phyloP scores from a whole-genome alignment of 1,140 invertebrate genomes.

The Zaprionus ornatus region DNA sequence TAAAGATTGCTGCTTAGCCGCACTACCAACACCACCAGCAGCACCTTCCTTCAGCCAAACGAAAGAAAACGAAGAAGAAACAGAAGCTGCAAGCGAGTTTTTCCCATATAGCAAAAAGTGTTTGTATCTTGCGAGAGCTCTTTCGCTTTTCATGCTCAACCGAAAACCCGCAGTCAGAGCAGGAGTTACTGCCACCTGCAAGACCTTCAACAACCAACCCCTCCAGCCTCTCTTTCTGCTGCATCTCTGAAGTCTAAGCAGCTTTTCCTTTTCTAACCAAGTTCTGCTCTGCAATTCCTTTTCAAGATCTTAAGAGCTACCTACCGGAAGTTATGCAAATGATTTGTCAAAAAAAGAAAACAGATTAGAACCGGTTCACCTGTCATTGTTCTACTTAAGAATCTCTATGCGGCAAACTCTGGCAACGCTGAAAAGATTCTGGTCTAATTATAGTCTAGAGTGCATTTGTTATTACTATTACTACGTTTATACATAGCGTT shows the following conservation, averaged over 20 bases:
- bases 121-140: slow-evolving; percentile 54
- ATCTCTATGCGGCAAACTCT: background rate
- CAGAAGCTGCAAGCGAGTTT: slow-evolving; percentile 59
- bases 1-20: slow-evolving; percentile 46
- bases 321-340: slow-evolving; percentile 15
- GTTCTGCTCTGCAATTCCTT: slow-evolving; percentile 22
- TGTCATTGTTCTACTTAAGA: background rate
- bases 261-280: slow-evolving; percentile 64
- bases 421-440: too few species aligned
- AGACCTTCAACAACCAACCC: slow-evolving; percentile 13
- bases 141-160: slow-evolving; percentile 55
- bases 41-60: background rate
- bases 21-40: background rate
- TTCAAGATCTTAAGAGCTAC: background rate
- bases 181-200: slow-evolving; percentile 32
- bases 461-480: too few species aligned
- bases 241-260: slow-evolving; percentile 23
- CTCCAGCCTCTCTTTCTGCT: background rate
- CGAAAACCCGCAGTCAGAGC: slow-evolving; percentile 43
- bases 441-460: too few species aligned
- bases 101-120: slow-evolving; percentile 56
- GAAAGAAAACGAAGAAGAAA: slow-evolving; percentile 1
- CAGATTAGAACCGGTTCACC: slow-evolving; percentile 16
- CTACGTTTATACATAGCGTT: too few species aligned
- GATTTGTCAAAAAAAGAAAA: slow-evolving; percentile 18